Percentiles rank a stretch among this genome's conserved stretches.
phyloP scores from a whole-genome alignment of 2,888 invertebrate genomes.

The Piscicola geometra region DNA sequence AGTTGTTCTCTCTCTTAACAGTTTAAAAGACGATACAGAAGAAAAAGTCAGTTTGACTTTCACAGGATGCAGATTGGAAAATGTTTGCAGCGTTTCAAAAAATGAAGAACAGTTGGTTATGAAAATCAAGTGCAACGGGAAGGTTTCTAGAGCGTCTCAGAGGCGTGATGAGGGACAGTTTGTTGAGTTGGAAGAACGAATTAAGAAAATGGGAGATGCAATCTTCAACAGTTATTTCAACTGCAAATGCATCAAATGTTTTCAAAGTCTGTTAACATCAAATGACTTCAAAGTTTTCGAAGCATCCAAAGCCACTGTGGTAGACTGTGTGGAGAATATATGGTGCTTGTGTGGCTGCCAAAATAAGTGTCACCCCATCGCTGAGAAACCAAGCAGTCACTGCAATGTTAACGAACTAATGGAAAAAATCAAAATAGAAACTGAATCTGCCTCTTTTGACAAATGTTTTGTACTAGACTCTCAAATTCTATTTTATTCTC shows the following conservation, averaged over 20 bases:
- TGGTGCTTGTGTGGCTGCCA: constrained; percentile 7
- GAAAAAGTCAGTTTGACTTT: background rate
- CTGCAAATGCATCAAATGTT: background rate
- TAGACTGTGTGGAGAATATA: background rate
- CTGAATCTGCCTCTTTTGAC: background rate
- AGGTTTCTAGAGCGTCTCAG: background rate
- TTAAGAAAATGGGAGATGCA: background rate
- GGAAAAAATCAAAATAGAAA: background rate
- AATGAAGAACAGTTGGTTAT: background rate
- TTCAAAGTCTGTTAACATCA: background rate
- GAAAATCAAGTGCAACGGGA: background rate
- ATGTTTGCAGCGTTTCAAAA: background rate
- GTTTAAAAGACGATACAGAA: background rate
- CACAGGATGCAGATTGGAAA: background rate
- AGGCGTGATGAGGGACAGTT: background rate
- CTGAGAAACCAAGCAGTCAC: background rate
- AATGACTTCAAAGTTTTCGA: background rate
- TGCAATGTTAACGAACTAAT: background rate
- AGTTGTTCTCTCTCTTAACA: background rate
- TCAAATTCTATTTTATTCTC: background rate
- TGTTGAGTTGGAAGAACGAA: background rate
- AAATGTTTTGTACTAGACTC: constrained; percentile 3
- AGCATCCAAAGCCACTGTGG: background rate
- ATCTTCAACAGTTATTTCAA: background rate
- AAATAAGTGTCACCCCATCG: background rate